A percentile compares a stretch with the other conserved stretches of the same genome.
phyloP scores from a whole-genome alignment of 2,888 invertebrate genomes.

The Eutolmus rufibarbis region DNA sequence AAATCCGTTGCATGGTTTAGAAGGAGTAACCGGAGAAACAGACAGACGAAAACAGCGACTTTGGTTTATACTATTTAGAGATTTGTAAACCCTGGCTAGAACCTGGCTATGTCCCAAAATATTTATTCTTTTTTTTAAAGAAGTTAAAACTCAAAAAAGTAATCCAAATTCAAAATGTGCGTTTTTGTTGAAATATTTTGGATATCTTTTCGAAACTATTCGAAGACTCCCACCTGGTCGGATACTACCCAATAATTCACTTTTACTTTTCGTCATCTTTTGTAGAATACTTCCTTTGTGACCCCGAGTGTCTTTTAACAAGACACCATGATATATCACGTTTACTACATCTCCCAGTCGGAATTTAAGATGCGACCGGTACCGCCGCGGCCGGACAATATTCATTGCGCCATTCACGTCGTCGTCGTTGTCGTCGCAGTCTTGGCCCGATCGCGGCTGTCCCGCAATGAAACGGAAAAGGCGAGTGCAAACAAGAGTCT shows the following conservation, averaged over 20 bases:
- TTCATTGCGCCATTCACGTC: neutral
- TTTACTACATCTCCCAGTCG: neutral
- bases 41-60: no score
- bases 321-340: conserved; percentile 2
- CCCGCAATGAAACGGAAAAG: neutral
- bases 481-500: neutral
- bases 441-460: neutral
- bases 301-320: neutral
- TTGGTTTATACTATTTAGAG: no score
- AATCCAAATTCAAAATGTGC: no score
- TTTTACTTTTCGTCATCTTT: neutral
- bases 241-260: neutral
- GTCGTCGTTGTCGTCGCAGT: neutral
- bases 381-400: neutral
- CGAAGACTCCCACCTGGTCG: neutral
- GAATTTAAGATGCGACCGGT: conserved; percentile 6
- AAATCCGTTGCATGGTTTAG: no score
- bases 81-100: no score
- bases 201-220: neutral
- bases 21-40: no score
- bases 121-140: no score
- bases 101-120: no score
- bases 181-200: neutral
- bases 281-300: neutral
- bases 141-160: no score